phyloP scores from a whole-genome alignment of 1,140 invertebrate genomes.

The Papilio polyxenes region DNA sequence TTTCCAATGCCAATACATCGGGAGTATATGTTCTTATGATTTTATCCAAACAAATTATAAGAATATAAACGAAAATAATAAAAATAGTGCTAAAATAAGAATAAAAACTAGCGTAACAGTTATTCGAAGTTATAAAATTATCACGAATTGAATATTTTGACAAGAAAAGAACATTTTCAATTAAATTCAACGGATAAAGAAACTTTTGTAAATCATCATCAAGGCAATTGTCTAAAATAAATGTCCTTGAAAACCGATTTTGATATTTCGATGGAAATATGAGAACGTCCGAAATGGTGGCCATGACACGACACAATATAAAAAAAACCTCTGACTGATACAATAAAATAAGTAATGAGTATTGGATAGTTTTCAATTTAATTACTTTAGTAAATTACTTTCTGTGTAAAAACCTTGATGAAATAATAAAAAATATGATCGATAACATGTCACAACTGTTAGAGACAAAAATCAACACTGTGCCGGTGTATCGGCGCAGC shows the following conservation, averaged over 20 bases:
- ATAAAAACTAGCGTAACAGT: neutral
- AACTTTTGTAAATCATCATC: neutral
- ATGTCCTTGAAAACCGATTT: neutral
- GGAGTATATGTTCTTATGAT: neutral
- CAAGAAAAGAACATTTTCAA: neutral
- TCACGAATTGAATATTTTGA: neutral
- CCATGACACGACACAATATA: neutral
- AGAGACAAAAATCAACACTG: no score
- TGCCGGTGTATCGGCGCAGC: no score
- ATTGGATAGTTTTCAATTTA: neutral
- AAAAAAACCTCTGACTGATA: neutral
- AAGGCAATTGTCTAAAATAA: neutral
- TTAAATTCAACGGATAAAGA: neutral
- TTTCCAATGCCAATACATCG: neutral
- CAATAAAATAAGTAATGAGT: neutral
- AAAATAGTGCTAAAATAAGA: neutral
- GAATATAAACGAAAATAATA: neutral
- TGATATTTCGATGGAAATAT: neutral
- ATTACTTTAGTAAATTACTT: neutral
- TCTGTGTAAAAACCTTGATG: neutral
- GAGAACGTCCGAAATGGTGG: neutral
- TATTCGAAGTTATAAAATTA: constrained; percentile 1
- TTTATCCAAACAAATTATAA: neutral
- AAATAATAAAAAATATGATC: neutral
- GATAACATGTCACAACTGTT: no score